Conservation (phyloP, 64 coral and sea anemone genomes). For the Pachyseris speciosa region DNA sequence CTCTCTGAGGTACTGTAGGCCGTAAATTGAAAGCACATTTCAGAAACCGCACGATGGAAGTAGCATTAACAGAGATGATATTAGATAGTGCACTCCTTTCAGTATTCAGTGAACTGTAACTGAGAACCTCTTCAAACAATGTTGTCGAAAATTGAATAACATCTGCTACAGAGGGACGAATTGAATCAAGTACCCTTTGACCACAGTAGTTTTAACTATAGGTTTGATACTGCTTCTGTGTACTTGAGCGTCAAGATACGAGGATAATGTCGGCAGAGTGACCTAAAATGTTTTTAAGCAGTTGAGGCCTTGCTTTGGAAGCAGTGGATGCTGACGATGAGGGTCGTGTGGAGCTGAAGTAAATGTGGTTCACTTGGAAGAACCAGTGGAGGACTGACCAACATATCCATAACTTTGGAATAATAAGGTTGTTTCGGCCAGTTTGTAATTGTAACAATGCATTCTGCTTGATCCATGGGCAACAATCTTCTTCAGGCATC, state of each 20-base stretch:
- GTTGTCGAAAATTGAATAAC: constrained; percentile 40
- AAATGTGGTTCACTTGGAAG: constrained; percentile 30
- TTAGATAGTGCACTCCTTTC: constrained; percentile 29
- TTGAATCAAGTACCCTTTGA: neutral
- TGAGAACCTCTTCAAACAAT: constrained; percentile 28
- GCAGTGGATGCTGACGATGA: constrained; percentile 41
- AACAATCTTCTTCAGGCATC: constrained; percentile 63
- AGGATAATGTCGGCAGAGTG: constrained; percentile 51
- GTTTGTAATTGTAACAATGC: constrained; percentile 60
- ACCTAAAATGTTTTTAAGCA: constrained; percentile 49
- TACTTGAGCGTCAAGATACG: constrained; percentile 13
- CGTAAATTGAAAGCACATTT: too few relatives aligned
- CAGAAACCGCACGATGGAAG: neutral
- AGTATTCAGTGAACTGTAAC: constrained; percentile 41
- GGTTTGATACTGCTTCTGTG: neutral
- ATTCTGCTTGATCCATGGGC: constrained; percentile 55
- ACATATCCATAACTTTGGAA: constrained; percentile 68
- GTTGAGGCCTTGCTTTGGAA: constrained; percentile 45
- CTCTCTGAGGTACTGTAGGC: too few relatives aligned
- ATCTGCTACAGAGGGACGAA: constrained; percentile 27
- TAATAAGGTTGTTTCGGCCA: constrained; percentile 62
- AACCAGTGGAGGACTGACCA: constrained; percentile 47
- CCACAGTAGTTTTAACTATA: neutral
- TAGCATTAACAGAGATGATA: neutral
- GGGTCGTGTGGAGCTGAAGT: constrained; percentile 50